Percentiles rank a stretch among this genome's conserved stretches.
phyloP scores from a whole-genome alignment of 2,113 vertebrate genomes.

The Cygnus atratus region DNA sequence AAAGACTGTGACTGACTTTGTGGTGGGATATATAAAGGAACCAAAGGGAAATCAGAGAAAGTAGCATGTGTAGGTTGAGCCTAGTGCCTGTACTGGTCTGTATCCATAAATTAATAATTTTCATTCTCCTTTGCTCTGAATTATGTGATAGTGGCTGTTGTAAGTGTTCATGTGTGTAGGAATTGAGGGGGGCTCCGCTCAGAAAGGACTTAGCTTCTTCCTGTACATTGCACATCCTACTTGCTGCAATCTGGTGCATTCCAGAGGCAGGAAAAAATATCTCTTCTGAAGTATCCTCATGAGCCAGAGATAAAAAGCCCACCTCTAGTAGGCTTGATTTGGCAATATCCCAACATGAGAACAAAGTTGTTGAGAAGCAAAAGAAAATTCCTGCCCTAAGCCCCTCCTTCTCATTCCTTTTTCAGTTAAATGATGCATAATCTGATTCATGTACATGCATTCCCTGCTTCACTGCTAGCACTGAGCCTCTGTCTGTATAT shows the following conservation, averaged over 20 bases:
- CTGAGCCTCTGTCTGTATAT: background rate
- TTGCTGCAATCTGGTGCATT: constrained; percentile 63
- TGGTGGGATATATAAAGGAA: background rate
- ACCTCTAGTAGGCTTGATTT: background rate
- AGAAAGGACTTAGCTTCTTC: background rate
- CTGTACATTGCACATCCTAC: background rate
- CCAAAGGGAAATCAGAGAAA: background rate
- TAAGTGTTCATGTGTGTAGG: background rate
- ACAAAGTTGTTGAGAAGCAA: constrained; percentile 22
- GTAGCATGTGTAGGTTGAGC: background rate
- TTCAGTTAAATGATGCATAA: constrained; percentile 40
- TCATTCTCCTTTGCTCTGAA: background rate
- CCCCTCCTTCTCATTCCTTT: constrained; percentile 31
- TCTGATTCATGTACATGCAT: background rate
- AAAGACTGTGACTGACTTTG: background rate
- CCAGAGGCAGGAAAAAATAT: background rate
- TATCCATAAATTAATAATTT: background rate
- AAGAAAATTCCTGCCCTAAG: constrained; percentile 21
- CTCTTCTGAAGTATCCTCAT: background rate
- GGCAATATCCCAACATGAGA: background rate
- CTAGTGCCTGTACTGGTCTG: background rate
- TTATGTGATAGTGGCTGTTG: background rate
- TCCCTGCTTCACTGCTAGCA: background rate
- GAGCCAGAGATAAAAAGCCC: background rate
- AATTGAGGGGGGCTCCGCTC: background rate